These are phyloP conservation scores for Tupaia tana DNA, from an alignment of 2,113 vertebrate species.

Conservation along the genomic window DNA sequence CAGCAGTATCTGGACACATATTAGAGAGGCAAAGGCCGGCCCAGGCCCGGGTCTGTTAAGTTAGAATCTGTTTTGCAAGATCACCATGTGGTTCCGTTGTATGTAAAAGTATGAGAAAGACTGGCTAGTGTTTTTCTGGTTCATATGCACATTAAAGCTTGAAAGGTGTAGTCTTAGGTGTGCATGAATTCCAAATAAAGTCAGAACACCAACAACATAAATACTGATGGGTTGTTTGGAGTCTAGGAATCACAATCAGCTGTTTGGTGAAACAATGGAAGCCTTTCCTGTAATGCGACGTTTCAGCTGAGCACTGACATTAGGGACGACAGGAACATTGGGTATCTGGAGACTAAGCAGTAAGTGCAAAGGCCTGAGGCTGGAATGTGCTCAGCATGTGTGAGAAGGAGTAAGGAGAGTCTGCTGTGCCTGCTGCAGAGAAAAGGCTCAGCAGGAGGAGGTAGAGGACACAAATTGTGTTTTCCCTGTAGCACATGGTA, in stretches of 20 bases:
- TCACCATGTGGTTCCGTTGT: neutral
- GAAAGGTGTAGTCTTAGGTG: neutral
- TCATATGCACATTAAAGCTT: neutral
- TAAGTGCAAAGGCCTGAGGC: neutral
- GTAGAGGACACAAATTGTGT: too few species aligned
- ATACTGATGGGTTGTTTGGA: neutral
- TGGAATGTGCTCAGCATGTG: neutral
- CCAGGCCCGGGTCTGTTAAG: neutral
- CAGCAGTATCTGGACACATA: rapidly evolving
- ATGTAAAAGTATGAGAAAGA: neutral
- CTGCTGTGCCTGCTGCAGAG: neutral
- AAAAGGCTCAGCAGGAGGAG: neutral
- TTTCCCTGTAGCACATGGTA: neutral
- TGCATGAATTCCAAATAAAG: neutral
- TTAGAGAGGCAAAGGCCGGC: neutral
- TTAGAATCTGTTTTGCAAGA: neutral
- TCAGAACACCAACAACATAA: neutral
- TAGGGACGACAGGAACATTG: neutral
- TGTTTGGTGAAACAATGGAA: neutral
- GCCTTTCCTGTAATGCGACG: neutral
- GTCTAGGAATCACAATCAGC: neutral
- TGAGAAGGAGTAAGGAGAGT: neutral
- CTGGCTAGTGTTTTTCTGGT: neutral
- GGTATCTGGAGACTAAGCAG: neutral
- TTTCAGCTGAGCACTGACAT: neutral